phyloP scores from a whole-genome alignment of 2,113 vertebrate species.

The Bambusicola thoracicus region DNA sequence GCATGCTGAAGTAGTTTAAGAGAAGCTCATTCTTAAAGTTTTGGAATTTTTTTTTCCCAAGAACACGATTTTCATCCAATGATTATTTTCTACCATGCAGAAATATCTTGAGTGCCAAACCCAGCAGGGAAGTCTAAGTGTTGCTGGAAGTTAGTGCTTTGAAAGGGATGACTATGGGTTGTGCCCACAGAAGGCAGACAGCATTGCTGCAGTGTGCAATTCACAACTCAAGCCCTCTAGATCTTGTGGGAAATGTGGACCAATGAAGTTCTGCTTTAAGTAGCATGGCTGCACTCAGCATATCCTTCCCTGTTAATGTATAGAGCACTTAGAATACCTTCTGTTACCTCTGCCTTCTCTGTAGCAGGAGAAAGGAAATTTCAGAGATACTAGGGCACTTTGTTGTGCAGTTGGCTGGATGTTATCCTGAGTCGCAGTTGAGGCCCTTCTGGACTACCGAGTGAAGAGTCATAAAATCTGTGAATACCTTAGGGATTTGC shows the following conservation, averaged over 20 bases:
- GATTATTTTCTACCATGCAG: neutral
- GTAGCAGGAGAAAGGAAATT: neutral
- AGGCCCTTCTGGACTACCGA: neutral
- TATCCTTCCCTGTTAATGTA: neutral
- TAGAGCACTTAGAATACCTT: neutral
- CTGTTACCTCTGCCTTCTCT: neutral
- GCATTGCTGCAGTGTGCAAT: neutral
- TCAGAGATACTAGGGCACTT: neutral
- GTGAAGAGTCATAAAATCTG: conserved; percentile 11
- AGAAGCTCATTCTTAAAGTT: neutral
- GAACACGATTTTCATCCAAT: neutral
- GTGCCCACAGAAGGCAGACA: neutral
- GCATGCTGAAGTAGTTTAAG: neutral
- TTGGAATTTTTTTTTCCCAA: neutral
- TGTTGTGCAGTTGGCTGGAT: neutral
- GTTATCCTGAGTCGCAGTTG: neutral
- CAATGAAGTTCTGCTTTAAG: neutral
- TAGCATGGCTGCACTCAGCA: neutral
- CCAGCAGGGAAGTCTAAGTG: neutral
- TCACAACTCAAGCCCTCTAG: neutral
- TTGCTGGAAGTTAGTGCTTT: neutral
- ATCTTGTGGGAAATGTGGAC: accelerated
- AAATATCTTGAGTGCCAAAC: neutral
- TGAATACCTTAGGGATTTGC: neutral
- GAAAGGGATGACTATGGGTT: neutral